Conservation (phyloP, 2,797 vertebrate genomes). For the Hirundo rustica region DNA sequence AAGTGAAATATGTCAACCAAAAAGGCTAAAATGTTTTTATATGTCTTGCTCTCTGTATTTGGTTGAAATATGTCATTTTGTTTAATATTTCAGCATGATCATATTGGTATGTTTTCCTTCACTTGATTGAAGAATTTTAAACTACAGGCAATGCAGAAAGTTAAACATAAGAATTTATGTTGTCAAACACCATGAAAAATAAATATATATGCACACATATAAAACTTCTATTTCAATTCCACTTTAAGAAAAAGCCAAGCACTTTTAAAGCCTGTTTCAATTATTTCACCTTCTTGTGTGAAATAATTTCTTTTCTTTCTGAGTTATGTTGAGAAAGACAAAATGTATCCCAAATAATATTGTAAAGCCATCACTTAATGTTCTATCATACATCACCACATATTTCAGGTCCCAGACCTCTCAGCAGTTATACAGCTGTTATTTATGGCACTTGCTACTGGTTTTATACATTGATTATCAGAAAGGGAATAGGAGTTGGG, state of each 20-base stretch:
- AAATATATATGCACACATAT: neutral
- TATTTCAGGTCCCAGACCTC: neutral
- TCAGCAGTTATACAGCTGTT: neutral
- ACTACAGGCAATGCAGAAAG: neutral
- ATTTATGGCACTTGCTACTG: slow-evolving; percentile 24
- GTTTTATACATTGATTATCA: slow-evolving; percentile 45
- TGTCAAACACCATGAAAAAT: neutral
- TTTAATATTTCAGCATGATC: neutral
- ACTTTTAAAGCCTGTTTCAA: neutral
- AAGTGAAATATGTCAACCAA: neutral
- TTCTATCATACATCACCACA: neutral
- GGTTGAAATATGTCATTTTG: neutral
- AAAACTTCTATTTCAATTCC: neutral
- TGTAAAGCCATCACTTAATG: slow-evolving; percentile 36
- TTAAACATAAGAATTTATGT: neutral
- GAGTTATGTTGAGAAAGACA: neutral
- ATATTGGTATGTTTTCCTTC: neutral
- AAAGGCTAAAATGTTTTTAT: neutral
- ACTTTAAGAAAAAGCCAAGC: neutral
- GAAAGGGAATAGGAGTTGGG: neutral
- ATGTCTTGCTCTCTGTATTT: neutral
- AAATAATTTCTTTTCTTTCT: neutral
- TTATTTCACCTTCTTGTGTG: neutral
- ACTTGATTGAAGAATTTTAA: neutral
- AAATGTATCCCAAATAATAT: slow-evolving; percentile 5